phyloP scores from a whole-genome alignment of 1,140 invertebrate genomes.

The Lethrus apterus region DNA sequence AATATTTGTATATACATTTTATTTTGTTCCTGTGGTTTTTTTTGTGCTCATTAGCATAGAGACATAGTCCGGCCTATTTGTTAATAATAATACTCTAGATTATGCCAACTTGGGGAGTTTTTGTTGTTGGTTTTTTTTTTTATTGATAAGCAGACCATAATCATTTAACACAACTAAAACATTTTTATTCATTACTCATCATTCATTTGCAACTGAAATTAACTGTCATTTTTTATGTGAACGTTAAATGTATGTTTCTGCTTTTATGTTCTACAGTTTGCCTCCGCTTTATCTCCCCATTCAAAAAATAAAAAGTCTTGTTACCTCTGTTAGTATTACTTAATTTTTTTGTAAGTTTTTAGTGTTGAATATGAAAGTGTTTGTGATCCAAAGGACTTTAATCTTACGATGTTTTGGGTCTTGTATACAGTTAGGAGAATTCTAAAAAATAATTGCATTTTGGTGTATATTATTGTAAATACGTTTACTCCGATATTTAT shows the following conservation, averaged over 20 bases:
- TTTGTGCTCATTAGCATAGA: too few relatives aligned
- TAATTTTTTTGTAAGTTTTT: conserved; percentile 11
- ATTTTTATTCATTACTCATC: background rate
- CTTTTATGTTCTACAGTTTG: too few relatives aligned
- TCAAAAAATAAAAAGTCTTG: background rate
- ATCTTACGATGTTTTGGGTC: conserved; percentile 8
- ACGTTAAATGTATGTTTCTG: conserved; percentile 13
- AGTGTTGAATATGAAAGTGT: conserved; percentile 7
- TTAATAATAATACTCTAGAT: conserved; percentile 10
- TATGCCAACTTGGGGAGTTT: conserved; percentile 12
- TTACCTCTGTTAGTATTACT: conserved; percentile 13
- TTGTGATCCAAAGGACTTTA: conserved; percentile 8
- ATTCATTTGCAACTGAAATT: conserved; percentile 1
- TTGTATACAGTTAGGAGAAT: background rate
- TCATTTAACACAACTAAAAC: conserved; percentile 10
- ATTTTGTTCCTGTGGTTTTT: too few relatives aligned
- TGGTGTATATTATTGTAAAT: conserved; percentile 9
- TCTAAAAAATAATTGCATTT: background rate
- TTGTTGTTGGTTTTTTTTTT: too few relatives aligned
- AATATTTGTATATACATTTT: too few relatives aligned
- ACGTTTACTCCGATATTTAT: conserved; percentile 6
- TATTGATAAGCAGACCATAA: conserved; percentile 5
- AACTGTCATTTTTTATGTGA: conserved; percentile 5
- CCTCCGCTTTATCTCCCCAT: conserved; percentile 8
- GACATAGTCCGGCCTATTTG: conserved; percentile 1